phyloP scores from a whole-genome alignment of 2,888 invertebrate species.

The Euzetes globulus region DNA sequence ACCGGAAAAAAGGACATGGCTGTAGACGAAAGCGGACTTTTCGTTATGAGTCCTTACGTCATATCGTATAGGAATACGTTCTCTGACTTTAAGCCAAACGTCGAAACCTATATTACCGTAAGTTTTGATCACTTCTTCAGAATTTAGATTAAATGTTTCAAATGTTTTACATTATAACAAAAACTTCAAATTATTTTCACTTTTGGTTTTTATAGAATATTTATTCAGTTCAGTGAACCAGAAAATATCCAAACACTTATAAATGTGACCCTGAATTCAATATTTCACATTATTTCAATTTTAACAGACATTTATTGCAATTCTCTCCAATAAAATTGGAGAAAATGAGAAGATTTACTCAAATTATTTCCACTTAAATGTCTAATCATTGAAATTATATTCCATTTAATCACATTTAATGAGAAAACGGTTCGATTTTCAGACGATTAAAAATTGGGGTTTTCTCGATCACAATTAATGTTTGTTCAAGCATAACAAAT shows the following conservation, averaged over 20 bases:
- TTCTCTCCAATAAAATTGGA: too few species aligned
- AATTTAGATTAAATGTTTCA: neutral
- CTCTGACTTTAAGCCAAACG: slow-evolving; percentile 21
- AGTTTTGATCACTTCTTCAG: slow-evolving; percentile 22
- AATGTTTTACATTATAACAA: neutral
- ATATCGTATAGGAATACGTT: slow-evolving; percentile 29
- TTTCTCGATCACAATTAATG: too few species aligned
- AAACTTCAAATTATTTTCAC: neutral
- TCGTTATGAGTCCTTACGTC: slow-evolving; percentile 36
- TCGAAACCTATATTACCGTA: slow-evolving; percentile 24
- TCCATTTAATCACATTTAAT: too few species aligned
- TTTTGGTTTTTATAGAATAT: neutral
- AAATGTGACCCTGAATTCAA: neutral
- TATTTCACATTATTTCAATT: neutral
- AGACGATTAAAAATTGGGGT: too few species aligned
- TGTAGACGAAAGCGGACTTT: slow-evolving; percentile 28
- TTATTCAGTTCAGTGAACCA: neutral
- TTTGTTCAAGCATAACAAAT: neutral
- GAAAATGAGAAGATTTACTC: too few species aligned
- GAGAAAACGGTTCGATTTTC: too few species aligned
- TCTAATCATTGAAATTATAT: too few species aligned
- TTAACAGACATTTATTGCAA: too few species aligned
- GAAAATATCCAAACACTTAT: neutral
- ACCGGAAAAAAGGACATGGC: slow-evolving; percentile 38
- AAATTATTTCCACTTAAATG: too few species aligned